These are phyloP conservation scores for Drosophila kurseongensis DNA, from an alignment of 1,140 invertebrate species.

Conservation along the genomic window DNA sequence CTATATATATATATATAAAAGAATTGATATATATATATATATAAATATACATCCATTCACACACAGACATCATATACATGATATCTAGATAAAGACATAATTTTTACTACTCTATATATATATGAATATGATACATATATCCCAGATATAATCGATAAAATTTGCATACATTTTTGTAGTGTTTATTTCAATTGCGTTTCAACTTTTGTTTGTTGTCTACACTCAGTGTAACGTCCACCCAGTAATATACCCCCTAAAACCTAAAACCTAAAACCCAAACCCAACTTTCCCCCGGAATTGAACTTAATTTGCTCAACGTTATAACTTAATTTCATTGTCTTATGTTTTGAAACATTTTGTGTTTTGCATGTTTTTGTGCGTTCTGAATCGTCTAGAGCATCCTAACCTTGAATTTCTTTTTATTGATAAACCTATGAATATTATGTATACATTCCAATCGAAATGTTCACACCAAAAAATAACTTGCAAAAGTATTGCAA, in stretches of 20 bases:
- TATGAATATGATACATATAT: conserved; percentile 52
- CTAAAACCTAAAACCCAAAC: background rate
- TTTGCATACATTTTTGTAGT: conserved; percentile 81
- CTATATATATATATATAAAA: conserved; percentile 34
- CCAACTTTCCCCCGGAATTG: conserved; percentile 1
- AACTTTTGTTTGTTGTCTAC: conserved; percentile 31
- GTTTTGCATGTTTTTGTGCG: conserved; percentile 65
- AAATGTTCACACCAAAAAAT: conserved; percentile 8
- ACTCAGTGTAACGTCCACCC: conserved; percentile 44
- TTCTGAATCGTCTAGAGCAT: conserved; percentile 38
- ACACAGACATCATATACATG: conserved; percentile 32
- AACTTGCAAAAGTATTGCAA: conserved; percentile 26
- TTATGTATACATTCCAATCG: conserved; percentile 49
- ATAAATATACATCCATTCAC: conserved; percentile 41
- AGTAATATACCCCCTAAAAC: conserved; percentile 9
- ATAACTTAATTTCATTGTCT: conserved; percentile 16
- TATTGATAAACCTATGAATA: conserved; percentile 12
- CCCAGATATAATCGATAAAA: conserved; percentile 48
- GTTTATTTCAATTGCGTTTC: conserved; percentile 66
- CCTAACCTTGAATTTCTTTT: conserved; percentile 12
- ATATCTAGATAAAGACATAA: conserved; percentile 53
- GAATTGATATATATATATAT: conserved; percentile 54
- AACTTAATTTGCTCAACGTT: conserved; percentile 20
- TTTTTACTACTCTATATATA: conserved; percentile 69
- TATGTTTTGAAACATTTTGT: conserved; percentile 28